Evolutionary conservation across 2,113 vertebrate genomes (phyloP).

Genomic region (Thunnus thynnus): DNA sequence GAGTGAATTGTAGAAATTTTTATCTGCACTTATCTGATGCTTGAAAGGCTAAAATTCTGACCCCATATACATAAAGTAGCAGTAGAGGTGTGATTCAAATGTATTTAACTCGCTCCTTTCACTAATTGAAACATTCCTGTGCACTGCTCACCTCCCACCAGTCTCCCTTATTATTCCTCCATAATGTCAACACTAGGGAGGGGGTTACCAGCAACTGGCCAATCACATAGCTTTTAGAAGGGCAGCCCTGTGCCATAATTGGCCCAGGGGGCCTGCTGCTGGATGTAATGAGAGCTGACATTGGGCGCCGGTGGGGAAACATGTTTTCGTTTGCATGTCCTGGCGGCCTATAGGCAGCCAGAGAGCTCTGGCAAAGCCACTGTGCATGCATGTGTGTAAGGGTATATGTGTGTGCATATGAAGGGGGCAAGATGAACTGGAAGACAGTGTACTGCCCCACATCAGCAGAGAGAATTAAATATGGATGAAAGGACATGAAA

Average conservation of each 20-base stretch:
- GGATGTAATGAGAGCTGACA: conserved; percentile 68
- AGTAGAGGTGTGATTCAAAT: neutral
- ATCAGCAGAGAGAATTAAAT: conserved; percentile 37
- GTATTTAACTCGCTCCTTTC: conserved; percentile 2
- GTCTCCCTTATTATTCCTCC: conserved; percentile 26
- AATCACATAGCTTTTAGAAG: conserved; percentile 30
- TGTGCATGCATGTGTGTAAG: neutral
- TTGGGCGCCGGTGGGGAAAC: conserved; percentile 52
- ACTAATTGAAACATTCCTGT: conserved; percentile 62
- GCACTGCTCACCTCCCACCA: conserved; percentile 31
- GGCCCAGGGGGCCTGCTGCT: conserved; percentile 39
- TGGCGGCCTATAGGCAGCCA: conserved; percentile 14
- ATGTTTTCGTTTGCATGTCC: conserved; percentile 46
- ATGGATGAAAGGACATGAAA: conserved; percentile 6
- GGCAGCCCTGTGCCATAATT: conserved; percentile 50
- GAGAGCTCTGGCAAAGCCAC: conserved; percentile 1
- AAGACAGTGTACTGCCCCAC: neutral
- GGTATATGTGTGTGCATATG: neutral
- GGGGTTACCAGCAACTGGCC: neutral
- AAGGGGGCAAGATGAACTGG: neutral
- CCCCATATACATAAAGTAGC: neutral
- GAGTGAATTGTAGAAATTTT: neutral
- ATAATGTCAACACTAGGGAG: conserved; percentile 36
- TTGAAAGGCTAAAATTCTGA: neutral
- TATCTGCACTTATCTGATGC: neutral